A percentile compares a stretch with the other conserved stretches of the same genome.
Conservation (phyloP, 1,140 invertebrate genomes). For the Luehdorfia chinensis region DNA sequence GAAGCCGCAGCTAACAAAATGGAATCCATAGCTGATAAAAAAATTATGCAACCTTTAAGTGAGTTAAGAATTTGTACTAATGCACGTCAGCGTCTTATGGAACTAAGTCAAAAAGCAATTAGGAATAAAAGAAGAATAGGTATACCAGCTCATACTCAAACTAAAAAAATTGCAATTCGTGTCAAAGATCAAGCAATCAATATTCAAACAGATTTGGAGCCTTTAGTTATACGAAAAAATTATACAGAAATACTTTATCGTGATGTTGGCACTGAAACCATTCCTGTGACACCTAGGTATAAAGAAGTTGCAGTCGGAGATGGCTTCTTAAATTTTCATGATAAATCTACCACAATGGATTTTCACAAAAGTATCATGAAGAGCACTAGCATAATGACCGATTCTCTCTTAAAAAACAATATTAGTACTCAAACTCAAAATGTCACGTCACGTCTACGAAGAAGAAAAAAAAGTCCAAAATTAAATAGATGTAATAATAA, state of each 20-base stretch:
- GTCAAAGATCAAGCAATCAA: constrained; percentile 79
- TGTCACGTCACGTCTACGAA: constrained; percentile 32
- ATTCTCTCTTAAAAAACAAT: constrained; percentile 33
- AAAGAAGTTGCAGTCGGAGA: constrained; percentile 65
- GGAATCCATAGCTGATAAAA: constrained; percentile 58
- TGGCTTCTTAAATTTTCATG: constrained; percentile 48
- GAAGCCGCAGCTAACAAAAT: constrained; percentile 72
- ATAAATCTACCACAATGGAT: constrained; percentile 61
- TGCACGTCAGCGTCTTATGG: constrained; percentile 76
- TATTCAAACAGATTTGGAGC: constrained; percentile 71
- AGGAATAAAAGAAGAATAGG: constrained; percentile 78
- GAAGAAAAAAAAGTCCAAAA: constrained; percentile 46
- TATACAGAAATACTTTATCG: constrained; percentile 36
- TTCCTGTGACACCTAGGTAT: constrained; percentile 50
- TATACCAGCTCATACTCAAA: constrained; percentile 59
- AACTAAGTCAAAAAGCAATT: constrained; percentile 77
- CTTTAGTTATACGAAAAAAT: constrained; percentile 45
- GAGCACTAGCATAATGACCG: constrained; percentile 48
- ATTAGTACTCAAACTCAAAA: constrained; percentile 47
- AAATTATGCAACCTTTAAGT: constrained; percentile 60
- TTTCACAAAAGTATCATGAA: constrained; percentile 33
- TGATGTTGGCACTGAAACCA: constrained; percentile 62
- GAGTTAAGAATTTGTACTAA: constrained; percentile 78
- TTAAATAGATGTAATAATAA: too few relatives aligned
- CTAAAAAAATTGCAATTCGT: constrained; percentile 71